phyloP scores from a whole-genome alignment of 2,888 invertebrate genomes.

The Timema podura region DNA sequence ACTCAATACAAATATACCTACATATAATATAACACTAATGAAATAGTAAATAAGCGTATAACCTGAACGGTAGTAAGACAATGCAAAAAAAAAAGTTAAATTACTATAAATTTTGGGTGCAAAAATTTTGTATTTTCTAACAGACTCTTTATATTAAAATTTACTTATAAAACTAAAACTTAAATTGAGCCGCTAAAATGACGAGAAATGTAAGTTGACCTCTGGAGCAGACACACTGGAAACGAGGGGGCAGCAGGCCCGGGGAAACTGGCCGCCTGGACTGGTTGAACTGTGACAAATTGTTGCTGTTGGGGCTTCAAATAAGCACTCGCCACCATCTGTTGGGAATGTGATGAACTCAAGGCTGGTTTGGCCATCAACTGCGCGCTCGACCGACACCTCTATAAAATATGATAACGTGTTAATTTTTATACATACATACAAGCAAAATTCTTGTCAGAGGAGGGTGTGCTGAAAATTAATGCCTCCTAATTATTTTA shows the following conservation, averaged over 20 bases:
- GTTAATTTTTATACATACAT: too few relatives aligned
- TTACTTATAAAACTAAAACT: too few relatives aligned
- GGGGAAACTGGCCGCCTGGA: conserved; percentile 49
- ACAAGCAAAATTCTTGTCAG: conserved; percentile 13
- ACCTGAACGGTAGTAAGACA: too few relatives aligned
- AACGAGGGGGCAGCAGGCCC: conserved; percentile 45
- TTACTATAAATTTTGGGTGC: too few relatives aligned
- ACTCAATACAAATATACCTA: too few relatives aligned
- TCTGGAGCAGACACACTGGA: conserved; percentile 33
- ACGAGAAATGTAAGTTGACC: background rate
- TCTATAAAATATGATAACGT: background rate
- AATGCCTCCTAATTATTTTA: too few relatives aligned
- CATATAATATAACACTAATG: too few relatives aligned
- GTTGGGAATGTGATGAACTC: conserved; percentile 30
- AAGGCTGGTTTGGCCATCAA: background rate
- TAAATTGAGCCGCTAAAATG: too few relatives aligned
- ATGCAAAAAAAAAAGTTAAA: too few relatives aligned
- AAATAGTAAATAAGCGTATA: too few relatives aligned
- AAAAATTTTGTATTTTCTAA: too few relatives aligned
- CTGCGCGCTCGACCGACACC: conserved; percentile 4
- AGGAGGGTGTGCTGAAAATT: conserved; percentile 22
- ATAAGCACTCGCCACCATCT: conserved; percentile 6
- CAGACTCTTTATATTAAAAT: too few relatives aligned
- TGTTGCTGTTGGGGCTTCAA: conserved; percentile 37
- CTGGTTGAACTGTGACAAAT: conserved; percentile 57